A percentile compares a stretch with the other conserved stretches of the same genome.
phyloP scores from a whole-genome alignment of 2,113 vertebrate species.

The Sander vitreus region DNA sequence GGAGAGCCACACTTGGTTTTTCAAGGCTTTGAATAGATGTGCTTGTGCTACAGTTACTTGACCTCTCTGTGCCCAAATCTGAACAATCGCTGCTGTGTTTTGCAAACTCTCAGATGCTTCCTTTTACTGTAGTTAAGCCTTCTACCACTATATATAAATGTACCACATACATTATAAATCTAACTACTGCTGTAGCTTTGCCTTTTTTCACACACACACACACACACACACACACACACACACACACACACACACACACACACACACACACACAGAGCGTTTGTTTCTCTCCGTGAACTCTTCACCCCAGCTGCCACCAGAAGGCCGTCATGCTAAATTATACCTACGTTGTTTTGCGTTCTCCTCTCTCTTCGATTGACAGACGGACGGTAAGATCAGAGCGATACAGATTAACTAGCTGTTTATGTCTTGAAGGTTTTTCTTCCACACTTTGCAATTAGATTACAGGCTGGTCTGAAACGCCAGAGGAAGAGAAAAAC shows the following conservation, averaged over 20 bases:
- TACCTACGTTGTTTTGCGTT: slow-evolving; percentile 66
- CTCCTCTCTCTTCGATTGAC: slow-evolving; percentile 66
- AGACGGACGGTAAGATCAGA: slow-evolving; percentile 75
- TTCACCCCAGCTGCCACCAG: slow-evolving; percentile 69
- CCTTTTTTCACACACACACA: slow-evolving; percentile 19
- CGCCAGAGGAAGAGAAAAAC: slow-evolving; percentile 10
- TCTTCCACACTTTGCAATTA: slow-evolving; percentile 61
- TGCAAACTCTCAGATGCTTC: slow-evolving; percentile 53
- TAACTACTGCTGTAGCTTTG: slow-evolving; percentile 14
- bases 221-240: slow-evolving; percentile 22
- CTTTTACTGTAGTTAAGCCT: slow-evolving; percentile 40
- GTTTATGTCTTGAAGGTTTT: slow-evolving; percentile 51
- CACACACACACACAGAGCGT: slow-evolving; percentile 22
- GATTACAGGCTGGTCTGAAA: slow-evolving; percentile 53
- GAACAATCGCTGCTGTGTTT: slow-evolving; percentile 68
- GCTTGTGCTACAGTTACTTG: slow-evolving; percentile 71
- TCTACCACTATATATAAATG: slow-evolving; percentile 45
- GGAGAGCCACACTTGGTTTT: slow-evolving; percentile 66
- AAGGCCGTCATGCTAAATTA: slow-evolving; percentile 71
- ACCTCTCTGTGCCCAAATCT: slow-evolving; percentile 50
- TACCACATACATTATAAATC: slow-evolving; percentile 34
- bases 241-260: slow-evolving; percentile 22
- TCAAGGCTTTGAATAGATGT: slow-evolving; percentile 69
- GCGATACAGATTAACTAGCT: slow-evolving; percentile 62
- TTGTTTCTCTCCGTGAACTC: slow-evolving; percentile 70